Percentiles rank a stretch among this genome's conserved stretches.
Evolutionary conservation across 2,113 vertebrate genomes (phyloP).

Genomic region (Erythrolamprus reginae): DNA sequence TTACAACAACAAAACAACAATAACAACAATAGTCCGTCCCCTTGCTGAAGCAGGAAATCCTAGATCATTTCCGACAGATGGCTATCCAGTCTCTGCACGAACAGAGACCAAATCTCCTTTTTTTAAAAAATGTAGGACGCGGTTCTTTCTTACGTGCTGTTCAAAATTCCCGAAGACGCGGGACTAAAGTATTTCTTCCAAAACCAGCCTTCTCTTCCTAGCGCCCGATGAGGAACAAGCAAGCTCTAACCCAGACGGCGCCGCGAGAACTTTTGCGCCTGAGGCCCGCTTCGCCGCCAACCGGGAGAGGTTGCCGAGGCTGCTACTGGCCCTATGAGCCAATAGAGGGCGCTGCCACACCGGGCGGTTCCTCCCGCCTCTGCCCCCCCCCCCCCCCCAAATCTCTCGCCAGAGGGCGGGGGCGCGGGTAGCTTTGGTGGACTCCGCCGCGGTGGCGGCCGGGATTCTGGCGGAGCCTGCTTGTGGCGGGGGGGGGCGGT

Average conservation of each 20-base stretch:
- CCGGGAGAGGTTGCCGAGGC: neutral
- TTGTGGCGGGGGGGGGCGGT: neutral
- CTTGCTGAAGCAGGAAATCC: no score
- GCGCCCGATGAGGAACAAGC: neutral
- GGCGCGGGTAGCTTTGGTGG: neutral
- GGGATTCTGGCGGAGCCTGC: neutral
- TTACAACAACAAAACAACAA: no score
- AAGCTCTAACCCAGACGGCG: no score
- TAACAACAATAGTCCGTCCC: no score
- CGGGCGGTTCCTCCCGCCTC: neutral
- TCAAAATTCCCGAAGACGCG: neutral
- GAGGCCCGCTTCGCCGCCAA: conserved; percentile 24
- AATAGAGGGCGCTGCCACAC: conserved; percentile 12
- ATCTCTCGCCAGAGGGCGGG: neutral
- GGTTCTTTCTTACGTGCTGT: no score
- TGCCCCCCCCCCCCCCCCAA: no score
- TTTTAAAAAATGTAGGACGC: neutral
- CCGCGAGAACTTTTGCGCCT: no score
- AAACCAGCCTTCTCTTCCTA: neutral
- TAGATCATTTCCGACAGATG: no score
- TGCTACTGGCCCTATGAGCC: neutral
- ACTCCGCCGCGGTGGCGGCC: conserved; percentile 3
- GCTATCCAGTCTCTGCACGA: neutral
- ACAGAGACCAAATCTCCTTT: neutral
- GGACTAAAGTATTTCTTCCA: neutral